A percentile compares a stretch with the other conserved stretches of the same genome.
phyloP scores from a whole-genome alignment of 92 coral and sea anemone genomes.

The Parazoanthus atlanticus region DNA sequence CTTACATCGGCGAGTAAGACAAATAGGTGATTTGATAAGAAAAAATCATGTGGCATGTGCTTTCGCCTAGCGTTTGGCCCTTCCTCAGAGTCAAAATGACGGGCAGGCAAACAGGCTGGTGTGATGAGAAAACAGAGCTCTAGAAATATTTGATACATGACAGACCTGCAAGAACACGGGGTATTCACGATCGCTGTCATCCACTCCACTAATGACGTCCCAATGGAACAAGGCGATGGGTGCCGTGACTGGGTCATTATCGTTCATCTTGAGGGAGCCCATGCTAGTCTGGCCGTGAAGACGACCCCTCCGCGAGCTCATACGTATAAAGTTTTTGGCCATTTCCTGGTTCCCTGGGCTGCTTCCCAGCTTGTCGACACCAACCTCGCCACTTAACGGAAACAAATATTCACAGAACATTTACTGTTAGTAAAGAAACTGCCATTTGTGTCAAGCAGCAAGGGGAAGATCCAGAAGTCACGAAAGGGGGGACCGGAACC shows the following conservation, averaged over 20 bases:
- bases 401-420: background rate
- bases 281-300: conserved; percentile 79
- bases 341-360: conserved; percentile 16
- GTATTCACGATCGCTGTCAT: conserved; percentile 86
- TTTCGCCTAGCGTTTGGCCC: too few relatives aligned
- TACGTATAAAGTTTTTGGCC: conserved; percentile 70
- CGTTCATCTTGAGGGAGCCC: conserved; percentile 85
- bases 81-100: too few relatives aligned
- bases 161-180: conserved; percentile 81
- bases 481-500: too few relatives aligned
- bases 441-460: too few relatives aligned
- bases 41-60: too few relatives aligned
- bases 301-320: conserved; percentile 83
- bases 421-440: background rate
- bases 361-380: conserved; percentile 11
- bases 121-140: background rate
- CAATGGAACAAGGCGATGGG: conserved; percentile 93
- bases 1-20: too few relatives aligned
- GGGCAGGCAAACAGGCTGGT: too few relatives aligned
- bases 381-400: background rate
- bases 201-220: conserved; percentile 90
- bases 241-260: conserved; percentile 77
- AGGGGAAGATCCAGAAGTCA: too few relatives aligned
- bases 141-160: background rate
- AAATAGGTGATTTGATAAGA: too few relatives aligned